Conservation (phyloP, 2,113 vertebrate species). For the Pelobates fuscus region DNA sequence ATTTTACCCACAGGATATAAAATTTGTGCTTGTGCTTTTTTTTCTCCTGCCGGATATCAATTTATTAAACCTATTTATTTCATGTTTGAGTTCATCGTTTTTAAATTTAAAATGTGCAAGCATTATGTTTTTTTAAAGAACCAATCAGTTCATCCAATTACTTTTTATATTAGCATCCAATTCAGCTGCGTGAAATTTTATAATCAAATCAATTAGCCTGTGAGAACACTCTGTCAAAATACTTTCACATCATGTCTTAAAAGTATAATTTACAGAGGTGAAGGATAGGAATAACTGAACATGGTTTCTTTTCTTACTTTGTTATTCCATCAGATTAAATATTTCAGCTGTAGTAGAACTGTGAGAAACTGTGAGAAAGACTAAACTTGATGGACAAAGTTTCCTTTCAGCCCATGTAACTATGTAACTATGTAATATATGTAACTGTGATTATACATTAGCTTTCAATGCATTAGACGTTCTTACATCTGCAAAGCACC, state of each 20-base stretch:
- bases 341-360: neutral
- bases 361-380: too few relatives aligned
- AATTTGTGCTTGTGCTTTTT: neutral
- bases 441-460: too few relatives aligned
- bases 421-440: too few relatives aligned
- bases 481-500: too few relatives aligned
- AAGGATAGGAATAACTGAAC: neutral
- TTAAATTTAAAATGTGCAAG: neutral
- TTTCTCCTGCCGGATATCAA: neutral
- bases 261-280: neutral
- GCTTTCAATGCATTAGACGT: too few relatives aligned
- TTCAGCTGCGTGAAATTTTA: constrained; percentile 4
- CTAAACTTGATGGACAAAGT: too few relatives aligned
- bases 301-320: neutral
- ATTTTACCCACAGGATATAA: too few relatives aligned
- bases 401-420: too few relatives aligned
- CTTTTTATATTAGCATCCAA: constrained; percentile 10
- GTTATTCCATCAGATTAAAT: neutral
- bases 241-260: neutral
- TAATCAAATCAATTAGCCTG: constrained; percentile 6
- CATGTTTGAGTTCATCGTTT: constrained; percentile 4
- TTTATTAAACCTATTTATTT: neutral
- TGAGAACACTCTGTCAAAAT: neutral
- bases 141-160: neutral
- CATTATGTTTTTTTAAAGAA: constrained; percentile 7